Evolutionary conservation across 2,888 invertebrate genomes (phyloP), one percentile per base, ranked within the genome.

Genomic region (Drosophila meridiana): DNA sequence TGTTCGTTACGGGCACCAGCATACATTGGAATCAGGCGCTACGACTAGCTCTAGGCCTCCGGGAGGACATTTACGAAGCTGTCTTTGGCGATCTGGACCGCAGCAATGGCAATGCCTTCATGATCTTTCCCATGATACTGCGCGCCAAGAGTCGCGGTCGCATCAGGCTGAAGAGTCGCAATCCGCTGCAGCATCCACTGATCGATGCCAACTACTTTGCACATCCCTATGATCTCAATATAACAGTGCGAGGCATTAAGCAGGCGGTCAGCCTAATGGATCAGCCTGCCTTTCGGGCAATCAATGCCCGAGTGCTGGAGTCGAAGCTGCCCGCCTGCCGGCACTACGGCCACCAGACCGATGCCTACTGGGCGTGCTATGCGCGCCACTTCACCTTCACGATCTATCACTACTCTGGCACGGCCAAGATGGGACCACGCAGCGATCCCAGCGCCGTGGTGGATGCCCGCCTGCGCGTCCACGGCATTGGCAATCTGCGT

Each of bases 181-280:
- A 96, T 91, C 96, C 96, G 0, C 93, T 94, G 6, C 94, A 94
- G 11, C 94, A 95, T 82, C 97, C 97, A 0, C 91, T 94, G n/a
- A 94, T 97, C 73, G 94, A 95, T 77, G 94, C 96, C 1, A 96
- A 96, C 84, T 97, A 97, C 90, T 94, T 96, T 59, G 92, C 94
- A 1, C 93, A 95, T 75, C 94, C 94, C 0, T 93, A 94, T 53
- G 97, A 97, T 82, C 84, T 95, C 0, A 94, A 94, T 13, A 95
- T 95, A 0, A 90, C 96, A 2, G 93, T 96, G 0, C 94, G 94
- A 2, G 95, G 95, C 0, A 94, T 96, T 32, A 93, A 95, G 30
- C 93, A 94, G 67, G 88, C 94, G 0, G 93, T 95, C 42, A 92
- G 93, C 4, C 78, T 94, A 0, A 92, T 93, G 47, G 90, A 94